A percentile compares a stretch with the other conserved stretches of the same genome.
These are phyloP conservation scores for Myathropa florea DNA, from an alignment of 2,888 invertebrate species.

Conservation along the genomic window DNA sequence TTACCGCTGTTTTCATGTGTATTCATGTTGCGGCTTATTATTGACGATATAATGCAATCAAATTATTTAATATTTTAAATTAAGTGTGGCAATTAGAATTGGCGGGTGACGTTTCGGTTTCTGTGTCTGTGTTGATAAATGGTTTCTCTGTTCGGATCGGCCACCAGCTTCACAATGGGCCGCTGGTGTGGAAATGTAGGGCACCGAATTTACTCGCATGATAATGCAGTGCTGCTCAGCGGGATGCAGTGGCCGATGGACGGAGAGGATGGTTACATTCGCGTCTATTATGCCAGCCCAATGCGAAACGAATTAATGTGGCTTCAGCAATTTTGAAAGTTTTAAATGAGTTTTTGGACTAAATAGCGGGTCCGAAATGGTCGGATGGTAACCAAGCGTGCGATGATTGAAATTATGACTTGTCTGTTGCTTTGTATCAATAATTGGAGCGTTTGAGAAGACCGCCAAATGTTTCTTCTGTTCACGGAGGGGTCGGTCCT, in stretches of 20 bases:
- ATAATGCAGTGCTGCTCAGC: background rate
- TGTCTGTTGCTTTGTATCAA: background rate
- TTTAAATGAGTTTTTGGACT: background rate
- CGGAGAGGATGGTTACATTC: background rate
- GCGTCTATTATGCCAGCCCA: background rate
- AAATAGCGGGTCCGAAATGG: background rate
- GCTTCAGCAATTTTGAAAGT: background rate
- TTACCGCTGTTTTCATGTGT: slow-evolving; percentile 38
- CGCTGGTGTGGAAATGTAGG: background rate
- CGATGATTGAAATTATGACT: background rate
- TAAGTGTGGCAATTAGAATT: slow-evolving; percentile 47
- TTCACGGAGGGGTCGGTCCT: too few relatives aligned
- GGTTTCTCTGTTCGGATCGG: background rate
- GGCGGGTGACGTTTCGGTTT: background rate
- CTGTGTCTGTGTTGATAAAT: background rate
- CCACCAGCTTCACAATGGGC: background rate
- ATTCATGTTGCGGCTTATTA: slow-evolving; percentile 38
- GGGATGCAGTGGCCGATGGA: background rate
- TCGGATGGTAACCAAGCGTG: background rate
- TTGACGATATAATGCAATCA: slow-evolving; percentile 59
- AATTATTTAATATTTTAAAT: slow-evolving; percentile 55
- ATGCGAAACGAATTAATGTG: background rate
- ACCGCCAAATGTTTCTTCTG: too few relatives aligned
- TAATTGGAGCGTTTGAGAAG: background rate
- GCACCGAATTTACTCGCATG: background rate